phyloP scores from a whole-genome alignment of 1,140 invertebrate species.

The Drosophila sproati region DNA sequence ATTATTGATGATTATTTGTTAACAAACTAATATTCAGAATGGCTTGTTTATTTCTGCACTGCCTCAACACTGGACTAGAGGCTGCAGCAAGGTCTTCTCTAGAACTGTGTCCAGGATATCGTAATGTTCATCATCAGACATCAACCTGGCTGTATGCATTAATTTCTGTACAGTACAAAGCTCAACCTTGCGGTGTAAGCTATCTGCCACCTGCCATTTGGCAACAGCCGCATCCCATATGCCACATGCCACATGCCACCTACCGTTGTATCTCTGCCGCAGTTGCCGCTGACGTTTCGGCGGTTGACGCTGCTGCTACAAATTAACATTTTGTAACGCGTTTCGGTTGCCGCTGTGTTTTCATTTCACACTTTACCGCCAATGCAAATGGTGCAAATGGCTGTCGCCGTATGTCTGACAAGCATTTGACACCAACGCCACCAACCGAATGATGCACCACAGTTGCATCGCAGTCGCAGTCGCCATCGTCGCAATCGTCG shows the following conservation, averaged over 20 bases:
- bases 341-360: slow-evolving; percentile 64
- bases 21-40: no score
- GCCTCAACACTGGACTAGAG: no score
- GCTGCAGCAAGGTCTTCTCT: no score
- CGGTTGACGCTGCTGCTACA: slow-evolving; percentile 56
- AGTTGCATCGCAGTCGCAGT: neutral
- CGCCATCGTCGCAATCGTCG: slow-evolving; percentile 2
- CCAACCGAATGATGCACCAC: neutral
- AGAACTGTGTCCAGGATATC: neutral
- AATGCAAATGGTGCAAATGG: neutral
- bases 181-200: slow-evolving; percentile 32
- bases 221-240: neutral
- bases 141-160: slow-evolving; percentile 17
- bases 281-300: slow-evolving; percentile 20
- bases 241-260: neutral
- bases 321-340: slow-evolving; percentile 79
- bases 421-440: slow-evolving; percentile 56
- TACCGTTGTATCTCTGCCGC: slow-evolving; percentile 9
- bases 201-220: slow-evolving; percentile 10
- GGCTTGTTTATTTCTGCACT: no score
- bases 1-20: no score
- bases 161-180: slow-evolving; percentile 62
- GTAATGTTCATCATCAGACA: neutral
- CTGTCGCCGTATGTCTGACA: slow-evolving; percentile 46
- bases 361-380: slow-evolving; percentile 61